phyloP scores from a whole-genome alignment of 2,888 invertebrate genomes.

The Actias luna region DNA sequence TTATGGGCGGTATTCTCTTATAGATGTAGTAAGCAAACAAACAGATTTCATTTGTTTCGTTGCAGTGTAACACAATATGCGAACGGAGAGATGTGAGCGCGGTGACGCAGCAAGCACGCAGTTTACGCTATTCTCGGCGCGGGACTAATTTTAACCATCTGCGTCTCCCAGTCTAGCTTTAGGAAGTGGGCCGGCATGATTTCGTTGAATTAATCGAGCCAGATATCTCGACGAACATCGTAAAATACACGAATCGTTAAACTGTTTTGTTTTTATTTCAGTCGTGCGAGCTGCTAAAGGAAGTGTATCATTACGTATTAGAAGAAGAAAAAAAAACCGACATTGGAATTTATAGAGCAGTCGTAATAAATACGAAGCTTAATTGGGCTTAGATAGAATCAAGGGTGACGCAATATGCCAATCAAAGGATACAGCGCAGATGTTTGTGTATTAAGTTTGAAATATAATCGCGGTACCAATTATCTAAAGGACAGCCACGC shows the following conservation, averaged over 20 bases:
- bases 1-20: constrained; percentile 33
- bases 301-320: constrained; percentile 4
- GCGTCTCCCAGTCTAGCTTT: constrained; percentile 78
- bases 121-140: constrained; percentile 78
- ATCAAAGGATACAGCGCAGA: constrained; percentile 69
- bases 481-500: constrained; percentile 77
- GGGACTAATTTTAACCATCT: constrained; percentile 80
- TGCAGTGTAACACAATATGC: constrained; percentile 76
- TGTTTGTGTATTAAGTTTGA: constrained; percentile 67
- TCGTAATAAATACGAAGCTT: constrained; percentile 28
- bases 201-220: constrained; percentile 61
- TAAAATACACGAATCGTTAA: constrained; percentile 1
- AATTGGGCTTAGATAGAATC: constrained; percentile 65
- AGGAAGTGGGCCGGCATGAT: constrained; percentile 75
- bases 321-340: constrained; percentile 9
- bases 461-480: constrained; percentile 64
- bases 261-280: background rate
- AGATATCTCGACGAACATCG: constrained; percentile 8
- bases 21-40: constrained; percentile 43
- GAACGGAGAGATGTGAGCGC: constrained; percentile 54
- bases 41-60: constrained; percentile 42
- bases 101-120: constrained; percentile 66
- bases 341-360: constrained; percentile 23
- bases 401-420: constrained; percentile 65
- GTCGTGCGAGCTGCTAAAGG: constrained; percentile 2